These are phyloP conservation scores for Procambarus virginalis DNA, from an alignment of 1,140 invertebrate genomes.

Conservation along the genomic window DNA sequence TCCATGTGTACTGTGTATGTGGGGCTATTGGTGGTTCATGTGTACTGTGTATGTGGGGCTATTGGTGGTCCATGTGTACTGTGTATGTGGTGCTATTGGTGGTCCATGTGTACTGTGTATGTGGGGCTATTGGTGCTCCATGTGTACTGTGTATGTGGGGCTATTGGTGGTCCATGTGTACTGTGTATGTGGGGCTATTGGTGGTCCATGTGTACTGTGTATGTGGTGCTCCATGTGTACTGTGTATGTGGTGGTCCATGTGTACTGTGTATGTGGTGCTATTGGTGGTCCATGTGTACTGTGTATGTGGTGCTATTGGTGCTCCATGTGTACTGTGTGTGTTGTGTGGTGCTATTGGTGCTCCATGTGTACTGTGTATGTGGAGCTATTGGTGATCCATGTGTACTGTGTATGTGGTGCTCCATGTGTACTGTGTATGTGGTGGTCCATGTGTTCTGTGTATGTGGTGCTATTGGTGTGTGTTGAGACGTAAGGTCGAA, in stretches of 20 bases:
- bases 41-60: too few relatives aligned
- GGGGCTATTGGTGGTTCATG: too few relatives aligned
- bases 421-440: neutral
- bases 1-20: too few relatives aligned
- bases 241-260: neutral
- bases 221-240: neutral
- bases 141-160: too few relatives aligned
- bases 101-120: too few relatives aligned
- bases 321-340: neutral
- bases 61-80: too few relatives aligned
- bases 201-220: neutral
- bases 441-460: neutral
- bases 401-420: neutral
- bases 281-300: neutral
- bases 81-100: too few relatives aligned
- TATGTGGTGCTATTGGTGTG: neutral
- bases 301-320: slow-evolving; percentile 3
- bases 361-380: too few relatives aligned
- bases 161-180: too few relatives aligned
- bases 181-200: too few relatives aligned
- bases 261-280: neutral
- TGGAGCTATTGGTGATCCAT: neutral
- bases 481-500: neutral
- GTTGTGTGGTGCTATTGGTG: neutral
- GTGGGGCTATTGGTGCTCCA: too few relatives aligned